Evolutionary conservation across 2,113 vertebrate genomes (phyloP), one percentile per base, ranked within the genome.

Genomic region (Cnemophilus loriae): DNA sequence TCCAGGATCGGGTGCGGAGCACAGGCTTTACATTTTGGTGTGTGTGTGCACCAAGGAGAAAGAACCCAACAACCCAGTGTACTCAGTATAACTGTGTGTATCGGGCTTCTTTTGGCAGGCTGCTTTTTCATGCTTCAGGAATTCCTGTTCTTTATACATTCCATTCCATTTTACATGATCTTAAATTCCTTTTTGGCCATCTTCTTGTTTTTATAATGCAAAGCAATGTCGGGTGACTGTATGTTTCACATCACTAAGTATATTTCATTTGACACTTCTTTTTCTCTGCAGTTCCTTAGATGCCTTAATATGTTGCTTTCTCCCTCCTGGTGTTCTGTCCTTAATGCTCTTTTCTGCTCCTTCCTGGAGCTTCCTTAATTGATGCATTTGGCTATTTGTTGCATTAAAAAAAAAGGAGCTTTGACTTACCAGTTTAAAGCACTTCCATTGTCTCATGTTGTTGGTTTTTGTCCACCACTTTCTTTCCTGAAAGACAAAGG

Each of bases 231-330:
- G 39, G 65, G 64, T 93, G 86, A 90, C 88, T 92, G 79, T 67
- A 83, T 52, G 75, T 95, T 96, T 94, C 96, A 96, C 86, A 94
- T 96, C 86, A 65, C 76, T 95, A 96, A 92, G 49, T 92, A 92
- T 94, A 96, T 96, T 95, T 94, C 73, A 87, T 61, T 91, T 97
- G 96, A 97, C 96, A 95, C 73, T 71, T 96, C 63, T 94, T 94
- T 92, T 89, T 70, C 83, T 87, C 76, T 67, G 44, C 37, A 76
- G 56, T 82, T 94, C 61, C 26, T 96, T 89, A 89, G 88, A 89
- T 76, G 88, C 52, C 46, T 94, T 95, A 93, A 87, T 86, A 55
- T 89, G 92, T 93, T 96, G 83, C 69, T 61, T n/a, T 92, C 46
- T 92, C 80, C 69, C 86, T 92, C 92, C 86, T 80, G 82, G 87